Evolutionary conservation across 2,797 vertebrate species (phyloP).

Genomic region (Cyprinodon diabolis): DNA sequence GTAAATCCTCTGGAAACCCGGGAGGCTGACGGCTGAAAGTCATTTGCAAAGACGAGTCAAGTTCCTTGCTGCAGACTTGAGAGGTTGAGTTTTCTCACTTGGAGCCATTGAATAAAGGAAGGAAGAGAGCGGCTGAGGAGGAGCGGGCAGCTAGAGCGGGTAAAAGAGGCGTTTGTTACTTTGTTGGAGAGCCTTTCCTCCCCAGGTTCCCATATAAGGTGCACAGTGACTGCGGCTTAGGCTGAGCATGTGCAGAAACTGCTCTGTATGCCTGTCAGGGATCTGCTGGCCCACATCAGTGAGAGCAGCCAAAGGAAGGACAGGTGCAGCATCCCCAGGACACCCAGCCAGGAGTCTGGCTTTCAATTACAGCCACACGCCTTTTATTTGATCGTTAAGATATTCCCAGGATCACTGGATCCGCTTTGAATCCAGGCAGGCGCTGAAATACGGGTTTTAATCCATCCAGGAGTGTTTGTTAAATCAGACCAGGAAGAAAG

Average conservation of each 20-base stretch:
- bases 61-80: conserved; percentile 54
- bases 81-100: conserved; percentile 52
- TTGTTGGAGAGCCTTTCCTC: conserved; percentile 63
- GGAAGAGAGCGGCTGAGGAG: conserved; percentile 37
- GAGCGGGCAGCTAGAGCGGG: conserved; percentile 30
- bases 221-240: conserved; percentile 61
- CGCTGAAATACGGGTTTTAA: too few species aligned
- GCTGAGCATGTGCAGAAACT: conserved; percentile 59
- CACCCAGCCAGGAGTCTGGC: conserved; percentile 46
- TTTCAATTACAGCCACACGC: conserved; percentile 69
- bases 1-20: conserved; percentile 59
- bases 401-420: conserved; percentile 28
- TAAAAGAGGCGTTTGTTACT: conserved; percentile 72
- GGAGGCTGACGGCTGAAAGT: conserved; percentile 64
- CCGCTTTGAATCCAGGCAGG: too few species aligned
- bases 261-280: conserved; percentile 72
- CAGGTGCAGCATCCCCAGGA: conserved; percentile 72
- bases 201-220: conserved; percentile 67
- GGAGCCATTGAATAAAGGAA: conserved; percentile 22
- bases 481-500: too few species aligned
- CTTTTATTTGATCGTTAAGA: conserved; percentile 49
- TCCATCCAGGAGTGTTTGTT: too few species aligned
- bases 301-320: conserved; percentile 58
- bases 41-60: conserved; percentile 68
- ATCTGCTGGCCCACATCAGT: conserved; percentile 60